phyloP scores from a whole-genome alignment of 2,797 vertebrate species.

The Gymnopithys bicolor region DNA sequence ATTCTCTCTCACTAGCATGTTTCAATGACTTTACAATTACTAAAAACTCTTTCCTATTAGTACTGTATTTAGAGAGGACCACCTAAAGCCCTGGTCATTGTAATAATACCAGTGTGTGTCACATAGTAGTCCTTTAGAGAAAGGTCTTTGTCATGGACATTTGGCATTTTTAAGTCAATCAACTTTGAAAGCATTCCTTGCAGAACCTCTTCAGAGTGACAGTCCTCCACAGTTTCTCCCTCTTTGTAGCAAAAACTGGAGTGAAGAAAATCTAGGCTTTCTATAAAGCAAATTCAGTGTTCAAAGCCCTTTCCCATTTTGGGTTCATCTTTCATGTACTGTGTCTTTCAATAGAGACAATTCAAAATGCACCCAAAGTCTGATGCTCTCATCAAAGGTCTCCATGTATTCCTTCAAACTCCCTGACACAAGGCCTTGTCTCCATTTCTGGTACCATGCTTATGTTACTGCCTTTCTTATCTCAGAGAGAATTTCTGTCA shows the following conservation, averaged over 20 bases:
- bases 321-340: background rate
- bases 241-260: background rate
- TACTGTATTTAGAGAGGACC: background rate
- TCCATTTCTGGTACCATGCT: background rate
- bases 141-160: background rate
- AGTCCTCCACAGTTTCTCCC: background rate
- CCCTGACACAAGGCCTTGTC: background rate
- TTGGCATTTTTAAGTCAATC: background rate
- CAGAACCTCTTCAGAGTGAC: background rate
- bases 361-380: background rate
- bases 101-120: background rate
- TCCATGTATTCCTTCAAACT: background rate
- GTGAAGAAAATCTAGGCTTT: background rate
- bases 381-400: background rate
- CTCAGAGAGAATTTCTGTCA: background rate
- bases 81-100: background rate
- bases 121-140: background rate
- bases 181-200: background rate
- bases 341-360: fast-evolving
- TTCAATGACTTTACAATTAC: background rate
- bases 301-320: background rate
- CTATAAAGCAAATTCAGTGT: background rate
- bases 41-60: background rate
- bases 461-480: background rate
- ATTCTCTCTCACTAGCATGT: background rate